Percentiles rank a stretch among this genome's conserved stretches.
phyloP scores from a whole-genome alignment of 2,888 invertebrate species.

The Dendrolimus pini region DNA sequence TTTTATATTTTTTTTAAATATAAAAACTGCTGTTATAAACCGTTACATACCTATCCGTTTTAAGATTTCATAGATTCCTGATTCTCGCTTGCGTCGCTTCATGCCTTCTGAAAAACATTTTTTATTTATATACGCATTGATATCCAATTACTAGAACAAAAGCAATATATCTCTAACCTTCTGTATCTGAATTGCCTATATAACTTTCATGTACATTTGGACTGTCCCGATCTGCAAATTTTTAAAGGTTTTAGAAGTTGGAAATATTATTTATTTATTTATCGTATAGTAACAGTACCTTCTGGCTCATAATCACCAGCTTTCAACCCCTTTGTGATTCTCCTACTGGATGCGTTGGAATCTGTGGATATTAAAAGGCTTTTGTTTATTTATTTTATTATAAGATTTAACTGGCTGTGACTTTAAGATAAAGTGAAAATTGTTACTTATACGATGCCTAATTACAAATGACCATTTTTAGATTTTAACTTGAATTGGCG shows the following conservation, averaged over 20 bases:
- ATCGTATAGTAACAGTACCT: slow-evolving; percentile 18
- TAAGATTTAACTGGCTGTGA: too few species aligned
- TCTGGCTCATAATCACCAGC: slow-evolving; percentile 39
- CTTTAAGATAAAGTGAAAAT: not conserved
- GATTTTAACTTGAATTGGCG: too few species aligned
- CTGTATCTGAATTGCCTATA: slow-evolving; percentile 15
- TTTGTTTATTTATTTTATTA: not conserved
- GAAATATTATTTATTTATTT: not conserved
- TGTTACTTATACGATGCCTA: too few species aligned
- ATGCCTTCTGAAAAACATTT: slow-evolving; percentile 10
- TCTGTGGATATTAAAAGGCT: slow-evolving; percentile 16
- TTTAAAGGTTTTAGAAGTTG: not conserved
- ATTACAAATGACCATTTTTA: not conserved
- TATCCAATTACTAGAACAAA: not conserved
- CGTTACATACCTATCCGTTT: not conserved
- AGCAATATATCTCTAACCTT: slow-evolving; percentile 3
- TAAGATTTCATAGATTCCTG: not conserved
- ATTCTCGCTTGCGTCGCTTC: slow-evolving; percentile 4
- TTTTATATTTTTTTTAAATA: not conserved
- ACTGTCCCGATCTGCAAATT: slow-evolving; percentile 15
- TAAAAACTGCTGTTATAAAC: not conserved
- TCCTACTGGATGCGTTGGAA: slow-evolving; percentile 18
- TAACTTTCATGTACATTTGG: slow-evolving; percentile 20
- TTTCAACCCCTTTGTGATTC: slow-evolving; percentile 37
- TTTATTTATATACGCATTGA: slow-evolving; percentile 6